Percentiles rank a stretch among this genome's conserved stretches.
These are phyloP conservation scores for Antitype chi DNA, from an alignment of 2,888 invertebrate genomes.

Conservation along the genomic window DNA sequence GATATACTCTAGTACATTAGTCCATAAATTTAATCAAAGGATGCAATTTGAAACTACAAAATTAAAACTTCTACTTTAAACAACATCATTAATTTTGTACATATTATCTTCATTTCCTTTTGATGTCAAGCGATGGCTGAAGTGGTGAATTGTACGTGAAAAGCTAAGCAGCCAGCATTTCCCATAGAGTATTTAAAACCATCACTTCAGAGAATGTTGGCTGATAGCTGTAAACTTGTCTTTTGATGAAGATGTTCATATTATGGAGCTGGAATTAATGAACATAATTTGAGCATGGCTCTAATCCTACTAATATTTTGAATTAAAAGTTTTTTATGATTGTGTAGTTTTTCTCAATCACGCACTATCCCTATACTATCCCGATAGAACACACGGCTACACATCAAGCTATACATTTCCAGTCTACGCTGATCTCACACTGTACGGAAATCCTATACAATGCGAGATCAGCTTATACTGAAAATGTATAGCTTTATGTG, in stretches of 20 bases:
- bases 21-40: slow-evolving; percentile 10
- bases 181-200: slow-evolving; percentile 15
- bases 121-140: slow-evolving; percentile 21
- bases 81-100: slow-evolving; percentile 5
- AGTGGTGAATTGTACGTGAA: slow-evolving; percentile 10
- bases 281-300: background rate
- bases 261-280: slow-evolving; percentile 26
- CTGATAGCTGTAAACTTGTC: slow-evolving; percentile 31
- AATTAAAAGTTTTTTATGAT: too few relatives aligned
- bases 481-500: too few relatives aligned
- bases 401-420: too few relatives aligned
- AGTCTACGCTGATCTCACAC: too few relatives aligned
- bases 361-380: too few relatives aligned
- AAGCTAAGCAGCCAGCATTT: slow-evolving; percentile 17
- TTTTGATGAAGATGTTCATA: background rate
- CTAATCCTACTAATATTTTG: background rate
- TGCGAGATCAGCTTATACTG: too few relatives aligned
- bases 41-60: slow-evolving; percentile 10
- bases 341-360: too few relatives aligned
- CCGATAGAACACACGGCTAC: too few relatives aligned
- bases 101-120: slow-evolving; percentile 19
- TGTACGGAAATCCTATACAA: too few relatives aligned
- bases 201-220: slow-evolving; percentile 13
- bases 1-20: too few relatives aligned
- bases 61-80: slow-evolving; percentile 7